Conservation (phyloP, 2,797 vertebrate genomes). For the Thunnus albacares region DNA sequence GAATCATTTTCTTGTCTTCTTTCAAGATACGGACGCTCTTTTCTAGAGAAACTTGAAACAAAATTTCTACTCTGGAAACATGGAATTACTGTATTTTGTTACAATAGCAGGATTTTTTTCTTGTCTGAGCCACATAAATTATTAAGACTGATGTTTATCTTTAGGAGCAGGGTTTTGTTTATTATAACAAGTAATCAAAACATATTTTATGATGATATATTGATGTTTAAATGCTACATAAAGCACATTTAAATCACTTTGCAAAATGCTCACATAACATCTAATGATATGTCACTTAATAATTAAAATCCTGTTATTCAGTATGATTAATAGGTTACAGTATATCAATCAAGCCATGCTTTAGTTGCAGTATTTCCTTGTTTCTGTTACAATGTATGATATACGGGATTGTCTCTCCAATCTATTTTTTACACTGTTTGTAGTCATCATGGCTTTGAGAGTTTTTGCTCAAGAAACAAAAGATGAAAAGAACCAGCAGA, state of each 20-base stretch:
- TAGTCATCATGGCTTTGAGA: conserved; percentile 43
- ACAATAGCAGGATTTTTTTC: no score
- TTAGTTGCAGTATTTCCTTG: conserved; percentile 6
- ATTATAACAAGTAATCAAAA: background rate
- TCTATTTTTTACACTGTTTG: conserved; percentile 50
- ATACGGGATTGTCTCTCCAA: conserved; percentile 22
- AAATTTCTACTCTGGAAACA: no score
- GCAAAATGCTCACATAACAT: background rate
- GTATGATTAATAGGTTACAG: background rate
- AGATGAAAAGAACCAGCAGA: conserved; percentile 60
- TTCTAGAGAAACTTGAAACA: no score
- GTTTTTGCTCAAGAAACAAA: conserved; percentile 59
- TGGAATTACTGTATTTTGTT: no score
- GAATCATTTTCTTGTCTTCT: background rate
- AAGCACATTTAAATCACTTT: background rate
- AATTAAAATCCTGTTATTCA: background rate
- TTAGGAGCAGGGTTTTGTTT: no score
- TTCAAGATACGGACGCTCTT: background rate
- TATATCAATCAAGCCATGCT: background rate
- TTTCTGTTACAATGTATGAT: conserved; percentile 33
- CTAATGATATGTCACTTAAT: no score
- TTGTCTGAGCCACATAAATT: no score
- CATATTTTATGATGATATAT: background rate
- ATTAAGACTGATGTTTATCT: no score
- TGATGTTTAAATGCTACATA: background rate